These are phyloP conservation scores for Daktulosphaira vitifoliae DNA, from an alignment of 1,140 invertebrate species.

Conservation along the genomic window DNA sequence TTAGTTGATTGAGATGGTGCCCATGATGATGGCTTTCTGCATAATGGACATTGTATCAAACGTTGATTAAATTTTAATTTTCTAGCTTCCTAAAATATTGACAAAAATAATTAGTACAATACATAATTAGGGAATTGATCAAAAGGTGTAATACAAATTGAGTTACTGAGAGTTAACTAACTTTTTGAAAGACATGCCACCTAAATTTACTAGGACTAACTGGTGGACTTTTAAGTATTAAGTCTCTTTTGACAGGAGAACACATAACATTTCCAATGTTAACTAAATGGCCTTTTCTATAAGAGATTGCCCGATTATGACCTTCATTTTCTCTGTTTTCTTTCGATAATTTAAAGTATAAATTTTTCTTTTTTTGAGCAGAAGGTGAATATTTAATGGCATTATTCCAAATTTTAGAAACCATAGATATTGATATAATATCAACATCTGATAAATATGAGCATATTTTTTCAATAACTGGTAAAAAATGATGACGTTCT, in stretches of 20 bases:
- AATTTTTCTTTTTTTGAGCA: not conserved
- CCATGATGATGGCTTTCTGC: conserved; percentile 39
- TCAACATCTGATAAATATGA: not conserved
- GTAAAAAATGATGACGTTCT: not conserved
- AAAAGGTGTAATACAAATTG: too few species aligned
- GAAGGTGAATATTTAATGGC: not conserved
- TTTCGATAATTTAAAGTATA: not conserved
- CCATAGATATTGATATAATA: not conserved
- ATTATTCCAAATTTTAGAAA: not conserved
- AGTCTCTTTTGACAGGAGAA: conserved; percentile 7
- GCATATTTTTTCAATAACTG: conserved; percentile 1
- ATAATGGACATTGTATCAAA: conserved; percentile 44
- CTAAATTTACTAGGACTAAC: conserved; percentile 7
- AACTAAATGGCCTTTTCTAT: not conserved
- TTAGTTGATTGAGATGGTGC: conserved; percentile 29
- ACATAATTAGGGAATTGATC: too few species aligned
- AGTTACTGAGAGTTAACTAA: too few species aligned
- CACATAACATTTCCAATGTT: conserved; percentile 7
- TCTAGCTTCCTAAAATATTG: conserved; percentile 43
- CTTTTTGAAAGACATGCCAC: conserved; percentile 5
- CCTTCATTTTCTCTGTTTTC: not conserved
- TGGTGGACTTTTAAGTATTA: conserved; percentile 16
- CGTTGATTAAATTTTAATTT: conserved; percentile 42
- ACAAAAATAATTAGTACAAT: not conserved
- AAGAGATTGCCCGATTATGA: not conserved